phyloP scores from a whole-genome alignment of 1,140 invertebrate species.

The Drosophila athabasca region DNA sequence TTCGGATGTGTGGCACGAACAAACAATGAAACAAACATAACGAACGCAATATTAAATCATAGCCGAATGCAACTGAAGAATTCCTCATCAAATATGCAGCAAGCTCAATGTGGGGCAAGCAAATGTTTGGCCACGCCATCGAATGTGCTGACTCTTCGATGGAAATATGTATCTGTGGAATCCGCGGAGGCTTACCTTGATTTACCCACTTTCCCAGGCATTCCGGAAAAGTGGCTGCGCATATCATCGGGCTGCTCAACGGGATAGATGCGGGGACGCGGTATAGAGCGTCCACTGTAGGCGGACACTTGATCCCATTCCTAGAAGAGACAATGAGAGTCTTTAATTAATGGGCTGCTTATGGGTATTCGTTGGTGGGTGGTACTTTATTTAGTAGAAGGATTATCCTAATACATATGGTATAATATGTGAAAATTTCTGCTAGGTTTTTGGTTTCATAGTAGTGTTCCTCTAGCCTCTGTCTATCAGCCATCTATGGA shows the following conservation, averaged over 20 bases:
- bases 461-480: too few species aligned
- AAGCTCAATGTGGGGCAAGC: constrained; percentile 37
- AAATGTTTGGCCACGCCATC: constrained; percentile 30
- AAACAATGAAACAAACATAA: constrained; percentile 64
- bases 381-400: too few species aligned
- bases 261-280: constrained; percentile 91
- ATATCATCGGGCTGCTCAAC: constrained; percentile 88
- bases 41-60: constrained; percentile 47
- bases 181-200: constrained; percentile 81
- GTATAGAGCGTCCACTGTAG: constrained; percentile 94
- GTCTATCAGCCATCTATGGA: too few species aligned
- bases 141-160: neutral
- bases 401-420: too few species aligned
- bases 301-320: constrained; percentile 97
- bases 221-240: constrained; percentile 87
- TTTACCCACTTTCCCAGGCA: constrained; percentile 84
- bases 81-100: constrained; percentile 36
- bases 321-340: constrained; percentile 59
- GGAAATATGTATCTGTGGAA: neutral
- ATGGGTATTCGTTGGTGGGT: too few species aligned
- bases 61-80: constrained; percentile 29
- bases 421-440: too few species aligned
- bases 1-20: constrained; percentile 32
- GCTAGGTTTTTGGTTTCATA: too few species aligned
- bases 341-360: too few species aligned